A percentile compares a stretch with the other conserved stretches of the same genome.
Conservation (phyloP, 2,113 vertebrate species). For the Phalacrocorax carbo region DNA sequence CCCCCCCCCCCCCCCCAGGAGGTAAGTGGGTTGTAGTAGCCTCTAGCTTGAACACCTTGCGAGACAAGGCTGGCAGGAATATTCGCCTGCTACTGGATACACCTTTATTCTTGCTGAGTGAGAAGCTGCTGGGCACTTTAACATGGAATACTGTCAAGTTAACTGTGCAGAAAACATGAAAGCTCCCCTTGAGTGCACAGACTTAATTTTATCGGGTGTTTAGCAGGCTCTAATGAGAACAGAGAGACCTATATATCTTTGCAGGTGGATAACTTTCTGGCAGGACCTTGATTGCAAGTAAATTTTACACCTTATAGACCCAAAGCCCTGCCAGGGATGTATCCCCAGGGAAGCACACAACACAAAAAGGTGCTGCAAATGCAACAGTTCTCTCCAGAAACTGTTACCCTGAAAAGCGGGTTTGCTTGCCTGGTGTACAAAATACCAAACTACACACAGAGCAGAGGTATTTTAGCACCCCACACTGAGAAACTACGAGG, state of each 20-base stretch:
- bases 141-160: neutral
- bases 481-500: too few species aligned
- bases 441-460: too few species aligned
- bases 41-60: neutral
- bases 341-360: neutral
- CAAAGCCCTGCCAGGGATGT: neutral
- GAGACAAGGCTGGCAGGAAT: neutral
- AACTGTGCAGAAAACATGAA: neutral
- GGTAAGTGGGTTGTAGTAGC: neutral
- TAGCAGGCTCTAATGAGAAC: neutral
- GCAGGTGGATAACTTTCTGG: neutral
- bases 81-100: neutral
- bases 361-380: neutral
- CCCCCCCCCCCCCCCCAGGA: too few species aligned
- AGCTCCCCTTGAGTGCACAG: neutral
- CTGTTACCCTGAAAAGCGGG: too few species aligned
- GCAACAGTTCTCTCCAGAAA: neutral
- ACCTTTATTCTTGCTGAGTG: neutral
- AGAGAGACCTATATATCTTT: neutral
- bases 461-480: too few species aligned
- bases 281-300: neutral
- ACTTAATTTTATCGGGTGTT: neutral
- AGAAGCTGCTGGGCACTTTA: neutral
- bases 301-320: neutral
- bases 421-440: too few species aligned